A percentile compares a stretch with the other conserved stretches of the same genome.
Evolutionary conservation across 2,797 vertebrate species (phyloP).

Genomic region (Galago senegalensis): DNA sequence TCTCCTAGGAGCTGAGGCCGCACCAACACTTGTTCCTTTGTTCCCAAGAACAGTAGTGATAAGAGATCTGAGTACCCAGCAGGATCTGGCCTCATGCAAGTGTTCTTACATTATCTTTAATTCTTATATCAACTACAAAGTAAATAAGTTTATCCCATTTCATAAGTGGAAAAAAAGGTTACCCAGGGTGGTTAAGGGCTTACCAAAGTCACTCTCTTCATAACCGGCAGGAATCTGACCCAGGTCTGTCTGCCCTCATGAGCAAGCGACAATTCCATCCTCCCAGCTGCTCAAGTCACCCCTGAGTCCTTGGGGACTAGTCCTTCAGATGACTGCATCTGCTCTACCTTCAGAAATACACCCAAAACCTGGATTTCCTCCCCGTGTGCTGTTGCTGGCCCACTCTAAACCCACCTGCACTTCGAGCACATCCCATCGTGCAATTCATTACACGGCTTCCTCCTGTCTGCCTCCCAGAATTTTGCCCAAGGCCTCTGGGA

Average conservation of each 20-base stretch:
- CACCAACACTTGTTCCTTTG: slow-evolving; percentile 24
- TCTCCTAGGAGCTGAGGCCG: background rate
- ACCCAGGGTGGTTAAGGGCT: background rate
- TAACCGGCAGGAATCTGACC: background rate
- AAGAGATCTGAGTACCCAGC: slow-evolving; percentile 21
- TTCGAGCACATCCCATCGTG: background rate
- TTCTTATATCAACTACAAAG: slow-evolving; percentile 44
- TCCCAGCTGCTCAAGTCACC: background rate
- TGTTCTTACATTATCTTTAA: slow-evolving; percentile 64
- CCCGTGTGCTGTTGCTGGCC: background rate
- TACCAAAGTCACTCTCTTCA: slow-evolving; percentile 3
- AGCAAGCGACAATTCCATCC: background rate
- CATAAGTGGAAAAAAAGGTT: background rate
- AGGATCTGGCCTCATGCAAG: slow-evolving; percentile 30
- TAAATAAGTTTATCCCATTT: slow-evolving; percentile 43
- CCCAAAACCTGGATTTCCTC: background rate
- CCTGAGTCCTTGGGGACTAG: background rate
- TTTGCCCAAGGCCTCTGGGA: background rate
- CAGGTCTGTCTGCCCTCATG: background rate
- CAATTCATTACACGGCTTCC: background rate
- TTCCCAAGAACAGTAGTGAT: background rate
- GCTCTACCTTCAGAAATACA: background rate
- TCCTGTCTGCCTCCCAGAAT: background rate
- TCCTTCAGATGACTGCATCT: background rate
- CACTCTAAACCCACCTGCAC: background rate